Evolutionary conservation across 2,113 vertebrate genomes (phyloP).

Genomic region (Clarias gariepinus): DNA sequence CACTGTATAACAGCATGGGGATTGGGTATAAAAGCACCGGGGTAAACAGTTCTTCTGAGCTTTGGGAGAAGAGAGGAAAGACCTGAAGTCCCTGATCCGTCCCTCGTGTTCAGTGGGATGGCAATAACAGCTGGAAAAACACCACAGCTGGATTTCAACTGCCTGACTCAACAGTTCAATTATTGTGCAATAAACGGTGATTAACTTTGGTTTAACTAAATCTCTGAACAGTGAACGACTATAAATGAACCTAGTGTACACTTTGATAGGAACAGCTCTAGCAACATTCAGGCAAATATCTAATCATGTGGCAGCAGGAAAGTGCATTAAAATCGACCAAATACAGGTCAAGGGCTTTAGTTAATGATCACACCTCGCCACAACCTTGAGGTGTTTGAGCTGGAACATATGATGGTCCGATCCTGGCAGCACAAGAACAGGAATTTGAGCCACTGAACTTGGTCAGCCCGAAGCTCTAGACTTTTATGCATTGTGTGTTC

Average conservation of each 20-base stretch:
- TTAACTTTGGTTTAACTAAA: neutral
- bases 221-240: neutral
- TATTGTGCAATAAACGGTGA: neutral
- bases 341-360: neutral
- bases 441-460: neutral
- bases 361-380: neutral
- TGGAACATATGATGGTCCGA: neutral
- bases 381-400: neutral
- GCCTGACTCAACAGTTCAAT: neutral
- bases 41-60: conserved; percentile 34
- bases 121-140: conserved; percentile 63
- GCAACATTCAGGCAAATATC: neutral
- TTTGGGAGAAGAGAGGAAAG: neutral
- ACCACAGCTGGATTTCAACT: conserved; percentile 14
- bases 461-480: neutral
- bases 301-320: neutral
- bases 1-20: conserved; percentile 19
- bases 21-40: conserved; percentile 9
- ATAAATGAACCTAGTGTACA: neutral
- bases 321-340: neutral
- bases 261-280: neutral
- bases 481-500: neutral
- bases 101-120: conserved; percentile 57
- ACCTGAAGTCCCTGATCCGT: conserved; percentile 28
- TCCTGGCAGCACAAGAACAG: neutral